Evolutionary conservation across 2,888 invertebrate species (phyloP).

Genomic region (Keiferia lycopersicella): DNA sequence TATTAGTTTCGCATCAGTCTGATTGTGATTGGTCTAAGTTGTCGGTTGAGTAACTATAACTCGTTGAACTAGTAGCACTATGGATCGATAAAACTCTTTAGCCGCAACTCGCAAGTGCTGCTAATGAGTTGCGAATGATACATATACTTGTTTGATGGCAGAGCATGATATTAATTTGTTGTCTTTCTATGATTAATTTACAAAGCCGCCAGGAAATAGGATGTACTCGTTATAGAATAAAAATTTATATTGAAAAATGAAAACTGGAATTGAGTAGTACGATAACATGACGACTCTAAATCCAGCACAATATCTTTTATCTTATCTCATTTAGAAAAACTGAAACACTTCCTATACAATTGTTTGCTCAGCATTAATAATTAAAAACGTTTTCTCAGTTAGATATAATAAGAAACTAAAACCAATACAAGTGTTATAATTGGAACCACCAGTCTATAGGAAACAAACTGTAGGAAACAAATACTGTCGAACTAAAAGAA

Average conservation of each 20-base stretch:
- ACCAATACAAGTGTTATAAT: constrained; percentile 3
- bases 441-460: background rate
- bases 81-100: constrained; percentile 3
- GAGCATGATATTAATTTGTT: background rate
- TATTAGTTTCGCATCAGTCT: constrained; percentile 14
- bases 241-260: background rate
- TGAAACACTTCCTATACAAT: background rate
- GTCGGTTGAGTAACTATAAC: constrained; percentile 11
- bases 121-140: background rate
- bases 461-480: constrained; percentile 1
- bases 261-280: background rate
- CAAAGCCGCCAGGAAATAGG: too few relatives aligned
- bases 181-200: background rate
- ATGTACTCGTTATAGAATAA: too few relatives aligned
- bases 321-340: too few relatives aligned
- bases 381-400: constrained; percentile 3
- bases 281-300: too few relatives aligned
- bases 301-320: too few relatives aligned
- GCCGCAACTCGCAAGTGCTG: background rate
- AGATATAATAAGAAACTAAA: constrained; percentile 7
- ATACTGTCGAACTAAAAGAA: constrained; percentile 22
- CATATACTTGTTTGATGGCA: background rate
- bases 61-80: constrained; percentile 7
- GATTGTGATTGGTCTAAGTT: constrained; percentile 11
- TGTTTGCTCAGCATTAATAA: background rate